These are phyloP conservation scores for Conchocele bisecta DNA, from an alignment of 2,888 invertebrate species.

Conservation along the genomic window DNA sequence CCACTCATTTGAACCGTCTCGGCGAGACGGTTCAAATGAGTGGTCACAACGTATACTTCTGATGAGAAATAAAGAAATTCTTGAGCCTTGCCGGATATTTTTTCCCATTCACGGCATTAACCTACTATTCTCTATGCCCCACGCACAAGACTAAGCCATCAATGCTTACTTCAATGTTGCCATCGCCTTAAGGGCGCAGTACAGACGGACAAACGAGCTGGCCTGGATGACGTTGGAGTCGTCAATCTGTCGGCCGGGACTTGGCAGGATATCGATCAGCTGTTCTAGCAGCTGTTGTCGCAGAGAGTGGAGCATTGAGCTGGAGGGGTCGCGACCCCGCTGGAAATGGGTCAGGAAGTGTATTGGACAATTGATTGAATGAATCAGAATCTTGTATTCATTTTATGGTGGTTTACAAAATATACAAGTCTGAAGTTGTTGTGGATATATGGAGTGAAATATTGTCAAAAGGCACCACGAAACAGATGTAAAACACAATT, in stretches of 20 bases:
- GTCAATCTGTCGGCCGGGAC: slow-evolving; percentile 82
- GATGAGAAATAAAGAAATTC: too few species aligned
- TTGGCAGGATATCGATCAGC: slow-evolving; percentile 73
- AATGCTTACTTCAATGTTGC: slow-evolving; percentile 91
- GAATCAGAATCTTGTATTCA: not conserved
- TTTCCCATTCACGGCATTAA: too few species aligned
- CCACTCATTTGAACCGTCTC: too few species aligned
- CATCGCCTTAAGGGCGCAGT: slow-evolving; percentile 95
- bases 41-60: too few species aligned
- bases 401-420: too few species aligned
- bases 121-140: too few species aligned
- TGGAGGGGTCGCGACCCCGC: slow-evolving; percentile 71
- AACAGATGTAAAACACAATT: not conserved
- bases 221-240: slow-evolving; percentile 90
- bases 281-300: slow-evolving; percentile 86
- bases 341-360: slow-evolving; percentile 49
- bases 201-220: slow-evolving; percentile 93
- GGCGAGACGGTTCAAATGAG: too few species aligned
- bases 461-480: not conserved
- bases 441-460: too few species aligned
- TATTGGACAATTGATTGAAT: not conserved
- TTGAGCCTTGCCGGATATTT: too few species aligned
- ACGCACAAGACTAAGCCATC: too few species aligned
- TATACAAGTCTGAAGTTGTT: too few species aligned
- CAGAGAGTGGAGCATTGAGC: slow-evolving; percentile 87